Base-by-base conservation (phyloP, 2,113 vertebrate species). In the Panthera leo region DNA sequence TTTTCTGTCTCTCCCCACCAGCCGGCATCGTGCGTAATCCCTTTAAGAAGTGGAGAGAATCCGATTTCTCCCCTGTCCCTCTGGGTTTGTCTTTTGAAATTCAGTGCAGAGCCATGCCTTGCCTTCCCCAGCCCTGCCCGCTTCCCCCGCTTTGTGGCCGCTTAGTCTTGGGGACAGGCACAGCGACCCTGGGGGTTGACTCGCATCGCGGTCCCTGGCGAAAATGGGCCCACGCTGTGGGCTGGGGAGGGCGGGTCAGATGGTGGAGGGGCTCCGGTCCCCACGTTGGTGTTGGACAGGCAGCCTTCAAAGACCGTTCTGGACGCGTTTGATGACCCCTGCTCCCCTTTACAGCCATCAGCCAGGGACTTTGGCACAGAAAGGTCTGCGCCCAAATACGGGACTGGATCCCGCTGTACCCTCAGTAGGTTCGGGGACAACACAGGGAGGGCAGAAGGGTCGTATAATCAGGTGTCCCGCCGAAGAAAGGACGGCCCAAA, bases 81-180 rank as follows among this genome's bases (percentile, higher is more conserved):
- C 97, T 19, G 45, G 94, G 94, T 98, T 96, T 98, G 97, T 97
- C 97, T 95, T 98, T 98, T 96, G 97, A 98, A 98, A 98, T 97
- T 96, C 73, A n/a, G 97, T 63, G 1, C 68, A 31, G 55, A 55
- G 75, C 6, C 0, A 4, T 10, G 19, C 65, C n/a, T 53, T 3
- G 5, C 48, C 4, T 73, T 39, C 27, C 29, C 68, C 71, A 71
- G 31, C 70, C 13, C 51, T 16, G 25, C n/a, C 80, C 36, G 48
- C 71, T 4, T 31, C 3, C 15, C 89, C 6, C 1, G 48, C 75
- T 21, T 4, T 13, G 61, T 73, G 45, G 91, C 90, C 97, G 93
- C 82, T 92, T 93, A 90, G 97, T 96, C 95, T 83, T 80, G 88
- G 92, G 95, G 97, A 96, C 86, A 95, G 97, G 97, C 93, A 85